Percentiles rank a stretch among this genome's conserved stretches.
Conservation (phyloP, 2,113 vertebrate species). For the Pteronura brasiliensis region DNA sequence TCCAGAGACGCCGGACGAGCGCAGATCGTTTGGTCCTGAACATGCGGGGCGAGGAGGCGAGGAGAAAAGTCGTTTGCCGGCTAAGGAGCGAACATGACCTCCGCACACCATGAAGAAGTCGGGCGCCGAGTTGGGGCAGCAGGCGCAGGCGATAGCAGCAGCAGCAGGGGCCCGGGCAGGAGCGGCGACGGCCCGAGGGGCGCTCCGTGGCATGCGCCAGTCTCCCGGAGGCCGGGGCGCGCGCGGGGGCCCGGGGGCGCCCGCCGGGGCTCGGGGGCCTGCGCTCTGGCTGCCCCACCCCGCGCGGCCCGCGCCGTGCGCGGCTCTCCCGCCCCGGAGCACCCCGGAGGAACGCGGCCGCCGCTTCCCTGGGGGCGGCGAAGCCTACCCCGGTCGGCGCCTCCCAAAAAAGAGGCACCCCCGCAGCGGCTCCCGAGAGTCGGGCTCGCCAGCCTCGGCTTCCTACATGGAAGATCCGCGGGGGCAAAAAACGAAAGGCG, state of each 20-base stretch:
- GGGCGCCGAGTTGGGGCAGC: constrained; percentile 91
- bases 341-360: constrained; percentile 63
- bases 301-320: constrained; percentile 65
- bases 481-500: constrained; percentile 53
- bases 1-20: constrained; percentile 98
- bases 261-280: constrained; percentile 56
- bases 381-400: constrained; percentile 54
- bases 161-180: constrained; percentile 76
- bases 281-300: constrained; percentile 66
- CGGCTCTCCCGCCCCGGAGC: constrained; percentile 71
- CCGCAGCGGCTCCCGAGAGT: constrained; percentile 66
- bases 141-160: constrained; percentile 83
- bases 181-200: constrained; percentile 85
- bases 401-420: constrained; percentile 64
- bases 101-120: constrained; percentile 98
- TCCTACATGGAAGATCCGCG: constrained; percentile 69
- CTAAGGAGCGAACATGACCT: constrained; percentile 97
- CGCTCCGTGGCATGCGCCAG: constrained; percentile 93
- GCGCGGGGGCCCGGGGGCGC: constrained; percentile 67
- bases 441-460: constrained; percentile 74
- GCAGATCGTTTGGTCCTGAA: constrained; percentile 99
- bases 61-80: constrained; percentile 90
- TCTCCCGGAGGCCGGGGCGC: constrained; percentile 80
- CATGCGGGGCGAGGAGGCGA: constrained; percentile 92
- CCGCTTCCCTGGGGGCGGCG: constrained; percentile 65